These are phyloP conservation scores for Lineus longissimus DNA, from an alignment of 1,140 invertebrate species.

Conservation along the genomic window DNA sequence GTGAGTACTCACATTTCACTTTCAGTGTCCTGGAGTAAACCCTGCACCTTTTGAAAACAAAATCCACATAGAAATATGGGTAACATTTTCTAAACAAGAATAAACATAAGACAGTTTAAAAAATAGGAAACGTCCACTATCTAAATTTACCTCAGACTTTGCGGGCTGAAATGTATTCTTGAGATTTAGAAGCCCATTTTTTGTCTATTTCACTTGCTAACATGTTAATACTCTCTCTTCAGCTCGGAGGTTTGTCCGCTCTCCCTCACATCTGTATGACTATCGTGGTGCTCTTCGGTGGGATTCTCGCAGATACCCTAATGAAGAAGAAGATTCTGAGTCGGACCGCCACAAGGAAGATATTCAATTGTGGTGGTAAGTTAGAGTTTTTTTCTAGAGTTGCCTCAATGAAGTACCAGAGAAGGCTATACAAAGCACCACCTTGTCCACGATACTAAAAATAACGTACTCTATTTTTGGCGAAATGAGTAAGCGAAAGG, in stretches of 20 bases:
- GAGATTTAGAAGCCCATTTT: neutral
- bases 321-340: constrained; percentile 8
- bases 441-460: too few relatives aligned
- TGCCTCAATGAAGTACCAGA: neutral
- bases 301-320: constrained; percentile 17
- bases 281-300: constrained; percentile 15
- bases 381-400: neutral
- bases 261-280: constrained; percentile 24
- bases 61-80: too few relatives aligned
- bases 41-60: too few relatives aligned
- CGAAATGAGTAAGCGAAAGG: too few relatives aligned
- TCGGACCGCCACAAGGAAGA: constrained; percentile 19
- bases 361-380: constrained; percentile 22
- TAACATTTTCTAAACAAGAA: too few relatives aligned
- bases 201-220: neutral
- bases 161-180: neutral
- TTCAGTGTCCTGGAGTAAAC: too few relatives aligned
- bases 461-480: too few relatives aligned
- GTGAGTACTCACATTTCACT: constrained; percentile 9
- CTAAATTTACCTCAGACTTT: too few relatives aligned
- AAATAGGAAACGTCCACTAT: too few relatives aligned
- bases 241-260: constrained; percentile 23
- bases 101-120: too few relatives aligned
- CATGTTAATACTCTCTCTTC: neutral
- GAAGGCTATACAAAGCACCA: neutral